Evolutionary conservation across 2,888 invertebrate species (phyloP).

Genomic region (Drosophila algonquin): DNA sequence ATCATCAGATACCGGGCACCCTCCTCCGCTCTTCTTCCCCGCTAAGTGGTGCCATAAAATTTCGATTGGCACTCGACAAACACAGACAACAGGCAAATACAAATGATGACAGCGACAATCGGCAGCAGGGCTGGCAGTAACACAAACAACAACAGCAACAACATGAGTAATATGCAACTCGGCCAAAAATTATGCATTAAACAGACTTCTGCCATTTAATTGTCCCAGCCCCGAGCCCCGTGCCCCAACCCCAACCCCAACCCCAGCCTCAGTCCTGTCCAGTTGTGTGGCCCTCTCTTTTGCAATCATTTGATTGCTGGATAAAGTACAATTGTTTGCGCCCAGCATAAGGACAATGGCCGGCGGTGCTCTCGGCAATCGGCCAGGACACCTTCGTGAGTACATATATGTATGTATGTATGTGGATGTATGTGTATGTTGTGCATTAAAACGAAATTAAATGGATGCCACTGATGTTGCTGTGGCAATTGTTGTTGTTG

Average conservation of each 20-base stretch:
- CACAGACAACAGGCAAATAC: constrained; percentile 58
- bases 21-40: neutral
- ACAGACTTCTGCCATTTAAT: constrained; percentile 58
- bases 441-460: constrained; percentile 76
- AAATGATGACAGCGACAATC: constrained; percentile 47
- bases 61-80: constrained; percentile 56
- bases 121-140: constrained; percentile 23
- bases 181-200: constrained; percentile 62
- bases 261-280: too few species aligned
- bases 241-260: neutral
- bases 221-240: constrained; percentile 41
- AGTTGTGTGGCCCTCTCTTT: neutral
- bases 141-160: constrained; percentile 32
- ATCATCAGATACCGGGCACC: neutral
- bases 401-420: constrained; percentile 16
- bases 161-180: constrained; percentile 60
- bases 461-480: constrained; percentile 57
- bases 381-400: constrained; percentile 48
- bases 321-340: constrained; percentile 67
- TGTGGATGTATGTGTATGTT: constrained; percentile 49
- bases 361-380: constrained; percentile 4
- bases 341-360: constrained; percentile 48
- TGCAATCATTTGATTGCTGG: constrained; percentile 51
- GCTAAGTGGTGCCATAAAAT: constrained; percentile 39
- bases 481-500: constrained; percentile 43